These are phyloP conservation scores for Gymnoscelis rufifasciata DNA, from an alignment of 2,888 invertebrate species.

Conservation along the genomic window DNA sequence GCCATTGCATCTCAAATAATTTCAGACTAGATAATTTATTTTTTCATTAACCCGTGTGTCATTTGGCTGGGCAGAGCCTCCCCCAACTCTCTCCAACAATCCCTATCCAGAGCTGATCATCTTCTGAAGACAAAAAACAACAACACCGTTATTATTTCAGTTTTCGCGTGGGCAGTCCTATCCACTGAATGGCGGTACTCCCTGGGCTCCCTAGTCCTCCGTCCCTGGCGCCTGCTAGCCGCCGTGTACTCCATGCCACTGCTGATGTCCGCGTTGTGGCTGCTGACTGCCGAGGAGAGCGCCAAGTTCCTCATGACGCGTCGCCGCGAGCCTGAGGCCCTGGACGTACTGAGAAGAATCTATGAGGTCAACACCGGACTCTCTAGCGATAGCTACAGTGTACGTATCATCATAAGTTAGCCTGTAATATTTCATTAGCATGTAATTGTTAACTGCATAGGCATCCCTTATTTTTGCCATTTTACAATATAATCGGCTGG, in stretches of 20 bases:
- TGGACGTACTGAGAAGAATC: conserved; percentile 59
- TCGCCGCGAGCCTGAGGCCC: conserved; percentile 78
- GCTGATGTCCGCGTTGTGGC: conserved; percentile 54
- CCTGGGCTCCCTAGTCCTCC: conserved; percentile 58
- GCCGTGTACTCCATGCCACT: conserved; percentile 81
- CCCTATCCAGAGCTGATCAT: no score
- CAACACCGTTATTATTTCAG: conserved; percentile 63
- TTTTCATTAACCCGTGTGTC: no score
- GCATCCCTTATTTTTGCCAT: no score
- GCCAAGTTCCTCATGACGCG: conserved; percentile 86
- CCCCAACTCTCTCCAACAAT: no score
- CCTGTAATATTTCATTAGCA: no score
- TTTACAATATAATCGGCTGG: no score
- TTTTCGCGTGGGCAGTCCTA: conserved; percentile 83
- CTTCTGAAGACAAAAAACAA: no score
- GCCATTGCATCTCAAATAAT: no score
- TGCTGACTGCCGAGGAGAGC: conserved; percentile 82
- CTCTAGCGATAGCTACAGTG: conserved; percentile 47
- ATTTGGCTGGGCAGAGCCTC: no score
- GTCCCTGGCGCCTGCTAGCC: conserved; percentile 87
- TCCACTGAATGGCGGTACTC: conserved; percentile 66
- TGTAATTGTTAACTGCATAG: no score
- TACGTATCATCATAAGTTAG: conserved; percentile 34
- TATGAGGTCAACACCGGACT: conserved; percentile 52
- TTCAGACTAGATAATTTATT: no score